Conservation (phyloP, 2,888 invertebrate species). For the Geophilus truncorum region DNA sequence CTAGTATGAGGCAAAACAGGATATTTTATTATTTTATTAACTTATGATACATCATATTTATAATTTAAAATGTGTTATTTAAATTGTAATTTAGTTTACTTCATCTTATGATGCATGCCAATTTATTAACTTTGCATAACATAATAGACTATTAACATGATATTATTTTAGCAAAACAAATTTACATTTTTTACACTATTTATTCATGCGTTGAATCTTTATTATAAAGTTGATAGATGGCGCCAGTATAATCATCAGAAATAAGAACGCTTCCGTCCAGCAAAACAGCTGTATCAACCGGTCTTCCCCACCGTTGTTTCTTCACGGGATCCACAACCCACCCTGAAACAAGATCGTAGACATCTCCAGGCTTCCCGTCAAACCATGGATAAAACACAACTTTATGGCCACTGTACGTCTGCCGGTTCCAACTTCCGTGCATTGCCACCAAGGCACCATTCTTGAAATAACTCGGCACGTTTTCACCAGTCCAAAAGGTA, state of each 20-base stretch:
- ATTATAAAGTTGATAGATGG: slow-evolving; percentile 27
- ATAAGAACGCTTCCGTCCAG: slow-evolving; percentile 29
- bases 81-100: no score
- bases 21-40: no score
- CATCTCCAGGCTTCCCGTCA: not conserved
- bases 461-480: not conserved
- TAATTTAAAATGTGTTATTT: no score
- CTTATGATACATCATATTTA: no score
- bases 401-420: slow-evolving; percentile 6
- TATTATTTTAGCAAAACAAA: no score
- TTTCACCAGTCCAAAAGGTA: slow-evolving; percentile 27
- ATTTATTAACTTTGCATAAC: no score
- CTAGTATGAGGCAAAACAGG: no score
- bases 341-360: not conserved
- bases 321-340: slow-evolving; percentile 10
- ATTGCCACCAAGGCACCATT: slow-evolving; percentile 3
- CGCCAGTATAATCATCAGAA: slow-evolving; percentile 28
- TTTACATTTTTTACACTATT: not conserved
- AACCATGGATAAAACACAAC: slow-evolving; percentile 23
- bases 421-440: slow-evolving; percentile 29
- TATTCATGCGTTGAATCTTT: not conserved
- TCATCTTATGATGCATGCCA: no score
- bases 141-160: no score
- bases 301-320: slow-evolving; percentile 26
- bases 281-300: slow-evolving; percentile 17